Evolutionary conservation across 2,888 invertebrate species (phyloP).

Genomic region (Drosophila borborema): DNA sequence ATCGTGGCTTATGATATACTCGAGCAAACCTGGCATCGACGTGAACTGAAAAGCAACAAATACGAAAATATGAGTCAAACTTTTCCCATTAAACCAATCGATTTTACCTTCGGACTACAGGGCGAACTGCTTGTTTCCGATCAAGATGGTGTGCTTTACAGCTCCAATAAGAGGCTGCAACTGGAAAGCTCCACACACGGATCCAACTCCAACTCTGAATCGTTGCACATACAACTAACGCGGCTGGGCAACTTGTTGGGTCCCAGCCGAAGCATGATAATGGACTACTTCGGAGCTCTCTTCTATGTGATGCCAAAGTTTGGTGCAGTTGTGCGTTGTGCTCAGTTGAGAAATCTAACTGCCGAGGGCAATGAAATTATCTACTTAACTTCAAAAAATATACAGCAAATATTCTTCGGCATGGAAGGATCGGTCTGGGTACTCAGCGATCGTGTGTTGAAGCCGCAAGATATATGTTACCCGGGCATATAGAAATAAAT

Average conservation of each 20-base stretch:
- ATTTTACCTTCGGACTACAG: constrained; percentile 76
- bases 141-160: constrained; percentile 75
- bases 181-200: background rate
- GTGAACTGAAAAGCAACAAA: constrained; percentile 66
- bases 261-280: constrained; percentile 73
- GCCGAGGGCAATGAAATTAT: constrained; percentile 83
- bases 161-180: constrained; percentile 38
- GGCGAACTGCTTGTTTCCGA: constrained; percentile 78
- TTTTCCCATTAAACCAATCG: constrained; percentile 76
- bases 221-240: constrained; percentile 50
- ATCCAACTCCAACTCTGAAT: background rate
- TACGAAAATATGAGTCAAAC: constrained; percentile 70
- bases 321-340: constrained; percentile 81
- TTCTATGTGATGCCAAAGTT: constrained; percentile 83
- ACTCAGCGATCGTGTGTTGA: constrained; percentile 79
- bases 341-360: constrained; percentile 68
- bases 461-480: constrained; percentile 81
- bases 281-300: constrained; percentile 72
- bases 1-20: constrained; percentile 80
- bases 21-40: constrained; percentile 78
- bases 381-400: constrained; percentile 81
- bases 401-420: constrained; percentile 83
- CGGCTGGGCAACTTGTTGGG: constrained; percentile 77
- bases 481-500: constrained; percentile 38
- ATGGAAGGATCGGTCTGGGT: constrained; percentile 80